Evolutionary conservation across 2,797 vertebrate species (phyloP), one percentile per base, ranked within the genome.

Genomic region (Somateria mollissima): DNA sequence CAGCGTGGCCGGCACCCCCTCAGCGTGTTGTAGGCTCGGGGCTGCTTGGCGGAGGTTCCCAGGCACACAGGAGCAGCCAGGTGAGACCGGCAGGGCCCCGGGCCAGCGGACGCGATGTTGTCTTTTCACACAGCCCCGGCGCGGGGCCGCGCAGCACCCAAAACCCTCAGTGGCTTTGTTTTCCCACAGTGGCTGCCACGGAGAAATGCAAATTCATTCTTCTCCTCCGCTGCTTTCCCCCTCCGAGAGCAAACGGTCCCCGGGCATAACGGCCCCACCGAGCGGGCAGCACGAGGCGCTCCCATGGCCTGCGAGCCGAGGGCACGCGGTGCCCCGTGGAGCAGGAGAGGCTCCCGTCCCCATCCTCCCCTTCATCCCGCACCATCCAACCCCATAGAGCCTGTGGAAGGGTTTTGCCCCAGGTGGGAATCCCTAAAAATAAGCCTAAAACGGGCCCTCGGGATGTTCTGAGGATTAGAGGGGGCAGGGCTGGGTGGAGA

Each of bases 121-220:
- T 96, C 96, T 96, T 97, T 97, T 97, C 95, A 96, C 97, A 96
- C 96, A 94, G 94, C 80, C 27, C 64, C 76, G 32, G 25, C 11
- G 69, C 24, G n/a, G 90, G 79, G 66, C 95, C 32, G 54, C 85
- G 86, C 1, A 8, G 88, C 90, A 13, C 89, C 62, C 62, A 5
- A 56, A 96, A 89, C 70, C 94, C 93, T 91, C 24, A 0, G 65
- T 3, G 57, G 56, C 73, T 91, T 79, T 11, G 39, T 84, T 97
- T 97, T 97, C 97, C 96, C 96, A 97, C 96, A 97, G 57, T 45
- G 87, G 73, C 32, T 95, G 92, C 94, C 93, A 92, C 27, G n/a
- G 70, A 87, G 81, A 97, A 96, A 97, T 96, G 96, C 97, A 97
- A 97, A 97, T 97, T 92, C 92, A 78, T 90, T 58, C 61, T 94